Evolutionary conservation across 2,797 vertebrate genomes (phyloP).

Genomic region (Ceyx erithaca): DNA sequence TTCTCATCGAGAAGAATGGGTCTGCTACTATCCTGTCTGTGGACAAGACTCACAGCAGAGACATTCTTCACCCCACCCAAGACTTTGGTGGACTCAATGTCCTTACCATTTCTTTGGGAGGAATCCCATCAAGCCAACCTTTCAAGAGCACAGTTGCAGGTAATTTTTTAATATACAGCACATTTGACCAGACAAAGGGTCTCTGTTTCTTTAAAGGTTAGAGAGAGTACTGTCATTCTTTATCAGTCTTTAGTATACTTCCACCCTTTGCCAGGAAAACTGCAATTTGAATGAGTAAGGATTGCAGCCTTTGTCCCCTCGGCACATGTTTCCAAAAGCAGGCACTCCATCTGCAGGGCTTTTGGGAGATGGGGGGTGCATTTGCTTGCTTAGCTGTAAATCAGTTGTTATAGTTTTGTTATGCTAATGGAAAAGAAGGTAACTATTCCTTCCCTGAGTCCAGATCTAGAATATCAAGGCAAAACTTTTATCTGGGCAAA

Average conservation of each 20-base stretch:
- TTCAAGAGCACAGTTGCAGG: conserved; percentile 86
- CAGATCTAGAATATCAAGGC: background rate
- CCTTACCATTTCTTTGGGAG: conserved; percentile 91
- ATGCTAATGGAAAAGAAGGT: background rate
- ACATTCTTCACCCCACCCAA: conserved; percentile 88
- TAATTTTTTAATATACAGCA: conserved; percentile 48
- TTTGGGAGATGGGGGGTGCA: accelerated
- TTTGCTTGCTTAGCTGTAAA: background rate
- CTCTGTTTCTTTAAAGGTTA: background rate
- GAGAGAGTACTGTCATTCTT: background rate
- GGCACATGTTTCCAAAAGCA: background rate
- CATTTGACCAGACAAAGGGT: background rate
- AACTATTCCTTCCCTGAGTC: background rate
- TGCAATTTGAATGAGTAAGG: background rate
- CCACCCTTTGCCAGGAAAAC: background rate
- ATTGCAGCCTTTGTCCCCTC: background rate
- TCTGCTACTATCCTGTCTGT: conserved; percentile 85
- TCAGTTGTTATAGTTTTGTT: background rate
- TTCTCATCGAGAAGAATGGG: conserved; percentile 86
- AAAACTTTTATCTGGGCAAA: background rate
- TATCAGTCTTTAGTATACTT: background rate
- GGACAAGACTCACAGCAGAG: conserved; percentile 80
- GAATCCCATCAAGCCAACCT: conserved; percentile 84
- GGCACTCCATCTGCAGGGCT: background rate
- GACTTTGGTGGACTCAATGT: conserved; percentile 93